phyloP scores from a whole-genome alignment of 2,888 invertebrate genomes.

The Bellardia bayeri region DNA sequence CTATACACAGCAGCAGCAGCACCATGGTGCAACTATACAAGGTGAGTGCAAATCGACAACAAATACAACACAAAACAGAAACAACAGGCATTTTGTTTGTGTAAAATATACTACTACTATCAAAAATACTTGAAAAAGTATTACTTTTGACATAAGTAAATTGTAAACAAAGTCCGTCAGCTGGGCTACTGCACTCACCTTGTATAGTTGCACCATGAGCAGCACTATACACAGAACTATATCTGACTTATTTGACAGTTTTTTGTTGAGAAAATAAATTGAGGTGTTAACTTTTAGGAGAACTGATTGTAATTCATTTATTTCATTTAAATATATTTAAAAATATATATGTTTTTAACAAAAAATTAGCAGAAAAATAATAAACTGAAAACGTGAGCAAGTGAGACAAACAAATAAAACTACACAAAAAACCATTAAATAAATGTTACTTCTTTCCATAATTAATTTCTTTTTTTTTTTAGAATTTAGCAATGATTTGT shows the following conservation, averaged over 20 bases:
- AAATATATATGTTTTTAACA: neutral
- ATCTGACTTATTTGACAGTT: conserved; percentile 37
- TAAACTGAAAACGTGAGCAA: conserved; percentile 69
- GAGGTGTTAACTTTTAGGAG: conserved; percentile 58
- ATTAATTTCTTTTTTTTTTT: conserved; percentile 46
- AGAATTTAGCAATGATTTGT: conserved; percentile 60
- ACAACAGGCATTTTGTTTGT: too few relatives aligned
- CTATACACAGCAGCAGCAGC: neutral
- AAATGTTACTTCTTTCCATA: conserved; percentile 64
- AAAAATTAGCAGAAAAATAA: conserved; percentile 41
- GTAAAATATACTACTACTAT: too few relatives aligned
- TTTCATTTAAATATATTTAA: neutral
- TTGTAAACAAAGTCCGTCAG: too few relatives aligned
- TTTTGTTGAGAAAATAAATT: neutral
- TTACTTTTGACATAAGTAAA: too few relatives aligned
- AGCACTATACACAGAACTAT: conserved; percentile 51
- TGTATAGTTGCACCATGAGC: too few relatives aligned
- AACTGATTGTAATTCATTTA: conserved; percentile 56
- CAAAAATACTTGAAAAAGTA: too few relatives aligned
- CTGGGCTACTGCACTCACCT: too few relatives aligned
- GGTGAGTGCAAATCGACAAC: too few relatives aligned
- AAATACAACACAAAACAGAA: neutral
- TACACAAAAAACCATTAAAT: conserved; percentile 32
- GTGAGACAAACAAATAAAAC: conserved; percentile 28
- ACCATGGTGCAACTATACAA: too few relatives aligned